These are phyloP conservation scores for Tipula confusa DNA, from an alignment of 2,888 invertebrate species.

Conservation along the genomic window DNA sequence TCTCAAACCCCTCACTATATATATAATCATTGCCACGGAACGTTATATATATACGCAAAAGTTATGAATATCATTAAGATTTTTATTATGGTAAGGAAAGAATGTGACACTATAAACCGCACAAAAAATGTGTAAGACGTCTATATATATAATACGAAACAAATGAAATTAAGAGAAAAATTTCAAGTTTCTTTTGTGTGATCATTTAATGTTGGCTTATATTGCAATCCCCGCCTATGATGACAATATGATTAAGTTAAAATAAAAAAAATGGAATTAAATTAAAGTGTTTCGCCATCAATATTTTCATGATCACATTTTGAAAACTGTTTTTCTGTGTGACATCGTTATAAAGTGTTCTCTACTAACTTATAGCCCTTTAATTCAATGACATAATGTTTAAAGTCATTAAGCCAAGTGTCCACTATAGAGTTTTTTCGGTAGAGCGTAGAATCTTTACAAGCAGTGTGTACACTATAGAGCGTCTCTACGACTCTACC, in stretches of 20 bases:
- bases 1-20: background rate
- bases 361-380: too few relatives aligned
- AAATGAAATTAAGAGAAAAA: slow-evolving; percentile 1
- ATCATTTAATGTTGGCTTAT: background rate
- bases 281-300: too few relatives aligned
- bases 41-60: background rate
- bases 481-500: too few relatives aligned
- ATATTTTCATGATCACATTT: too few relatives aligned
- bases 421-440: too few relatives aligned
- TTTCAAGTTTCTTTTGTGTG: background rate
- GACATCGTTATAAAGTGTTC: too few relatives aligned
- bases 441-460: too few relatives aligned
- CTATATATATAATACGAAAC: background rate
- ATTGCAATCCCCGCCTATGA: background rate
- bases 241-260: background rate
- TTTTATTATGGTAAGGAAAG: background rate
- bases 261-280: too few relatives aligned
- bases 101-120: slow-evolving; percentile 13
- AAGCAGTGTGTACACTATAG: too few relatives aligned
- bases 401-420: too few relatives aligned
- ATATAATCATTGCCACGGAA: background rate
- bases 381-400: too few relatives aligned
- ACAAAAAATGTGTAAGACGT: background rate
- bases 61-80: slow-evolving; percentile 9
- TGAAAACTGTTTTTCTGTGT: too few relatives aligned